Percentiles rank a stretch among this genome's conserved stretches.
Conservation (phyloP, 2,113 vertebrate species). For the Phalacrocorax brasilianus region DNA sequence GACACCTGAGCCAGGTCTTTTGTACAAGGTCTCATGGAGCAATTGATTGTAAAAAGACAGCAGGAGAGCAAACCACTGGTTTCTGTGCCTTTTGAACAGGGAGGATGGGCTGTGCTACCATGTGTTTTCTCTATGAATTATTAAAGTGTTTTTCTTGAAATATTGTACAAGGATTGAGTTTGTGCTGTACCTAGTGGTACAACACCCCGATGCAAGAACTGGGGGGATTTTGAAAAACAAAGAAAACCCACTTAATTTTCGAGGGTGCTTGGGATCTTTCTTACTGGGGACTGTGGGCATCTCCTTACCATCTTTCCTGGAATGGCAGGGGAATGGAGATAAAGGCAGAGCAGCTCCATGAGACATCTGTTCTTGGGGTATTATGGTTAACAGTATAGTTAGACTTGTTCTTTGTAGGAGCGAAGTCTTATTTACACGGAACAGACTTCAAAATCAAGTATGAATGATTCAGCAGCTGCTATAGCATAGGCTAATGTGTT, state of each 20-base stretch:
- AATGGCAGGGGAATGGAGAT: not conserved
- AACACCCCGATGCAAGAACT: not conserved
- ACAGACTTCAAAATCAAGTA: not conserved
- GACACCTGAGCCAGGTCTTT: conserved; percentile 68
- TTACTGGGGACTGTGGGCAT: not conserved
- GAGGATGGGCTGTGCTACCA: conserved; percentile 30
- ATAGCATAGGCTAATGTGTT: not conserved
- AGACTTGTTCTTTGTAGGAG: not conserved
- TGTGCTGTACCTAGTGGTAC: not conserved
- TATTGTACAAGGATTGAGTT: not conserved
- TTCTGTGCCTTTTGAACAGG: conserved; percentile 24
- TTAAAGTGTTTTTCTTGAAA: not conserved
- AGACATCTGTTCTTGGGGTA: not conserved
- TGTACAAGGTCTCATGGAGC: conserved; percentile 59
- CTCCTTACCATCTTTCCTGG: not conserved
- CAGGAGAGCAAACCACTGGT: conserved; percentile 49
- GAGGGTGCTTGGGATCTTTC: not conserved
- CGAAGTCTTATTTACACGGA: not conserved
- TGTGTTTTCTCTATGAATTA: conserved; percentile 7
- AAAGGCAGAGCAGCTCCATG: not conserved
- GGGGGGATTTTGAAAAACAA: not conserved
- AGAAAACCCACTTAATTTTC: not conserved
- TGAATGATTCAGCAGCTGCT: not conserved
- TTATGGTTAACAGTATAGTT: not conserved
- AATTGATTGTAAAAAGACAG: conserved; percentile 59